phyloP scores from a whole-genome alignment of 2,888 invertebrate genomes.

The Limnephilus auricula region DNA sequence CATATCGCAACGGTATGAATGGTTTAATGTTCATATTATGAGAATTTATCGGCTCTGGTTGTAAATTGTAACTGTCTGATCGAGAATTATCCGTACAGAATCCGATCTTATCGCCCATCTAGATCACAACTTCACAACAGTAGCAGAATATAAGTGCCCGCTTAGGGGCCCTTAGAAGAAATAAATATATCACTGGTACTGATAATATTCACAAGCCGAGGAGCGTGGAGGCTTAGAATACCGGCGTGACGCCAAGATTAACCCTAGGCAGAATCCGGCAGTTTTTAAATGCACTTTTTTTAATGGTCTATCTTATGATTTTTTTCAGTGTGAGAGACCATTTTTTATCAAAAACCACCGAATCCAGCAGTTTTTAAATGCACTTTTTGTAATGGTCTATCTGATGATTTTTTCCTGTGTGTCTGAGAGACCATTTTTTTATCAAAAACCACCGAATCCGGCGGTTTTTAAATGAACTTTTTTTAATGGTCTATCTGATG shows the following conservation, averaged over 20 bases:
- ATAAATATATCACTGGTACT: neutral
- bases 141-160: constrained; percentile 22
- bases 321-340: no score
- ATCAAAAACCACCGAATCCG: no score
- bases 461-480: no score
- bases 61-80: constrained; percentile 34
- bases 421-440: no score
- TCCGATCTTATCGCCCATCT: constrained; percentile 47
- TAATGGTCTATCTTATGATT: no score
- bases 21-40: constrained; percentile 2
- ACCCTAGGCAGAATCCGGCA: neutral
- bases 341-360: no score
- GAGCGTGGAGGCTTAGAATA: neutral
- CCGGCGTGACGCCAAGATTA: neutral
- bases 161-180: constrained; percentile 24
- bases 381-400: no score
- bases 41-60: neutral
- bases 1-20: neutral
- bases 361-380: no score
- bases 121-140: constrained; percentile 43
- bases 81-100: constrained; percentile 34
- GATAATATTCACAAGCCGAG: neutral
- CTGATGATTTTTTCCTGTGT: no score
- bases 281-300: no score
- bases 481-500: no score